Evolutionary conservation across 2,113 vertebrate genomes (phyloP), one percentile per base, ranked within the genome.

Genomic region (Psittacus erithacus): DNA sequence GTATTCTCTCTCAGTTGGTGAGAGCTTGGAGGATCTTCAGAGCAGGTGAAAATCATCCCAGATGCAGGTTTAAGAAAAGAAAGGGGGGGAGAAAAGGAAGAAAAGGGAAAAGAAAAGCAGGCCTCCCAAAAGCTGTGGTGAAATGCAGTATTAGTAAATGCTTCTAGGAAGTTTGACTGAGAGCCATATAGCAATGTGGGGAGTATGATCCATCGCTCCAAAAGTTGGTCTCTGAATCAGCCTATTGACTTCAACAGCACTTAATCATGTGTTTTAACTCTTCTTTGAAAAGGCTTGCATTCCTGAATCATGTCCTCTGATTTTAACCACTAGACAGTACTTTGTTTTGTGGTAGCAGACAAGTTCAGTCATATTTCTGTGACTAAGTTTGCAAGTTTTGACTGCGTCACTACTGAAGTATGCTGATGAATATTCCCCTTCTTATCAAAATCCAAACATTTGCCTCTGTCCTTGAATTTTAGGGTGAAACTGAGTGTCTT

Each of bases 291-390:
- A 96, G 92, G 52, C 92, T 93, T 82, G 83, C 92, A 94, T 97
- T 96, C 92, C 88, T 97, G 96, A 96, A 94, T 95, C 95, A 89
- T 94, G 96, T 96, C 95, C 93, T 96, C 92, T 1, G 63, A 78
- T 91, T 96, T 94, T 94, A 97, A 96, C 95, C 96, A 91, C 96
- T 96, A 96, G 96, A 96, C 92, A 64, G 92, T 94, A 94, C 95
- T 96, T 97, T 94, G 92, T 96, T 97, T 50, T 93, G 91, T 89
- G 92, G 92, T 91, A 94, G 92, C 92, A 96, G 96, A 91, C 96
- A 96, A 96, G 95, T 75, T 91, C 95, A 96, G 88, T 97, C 96
- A 81, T 87, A 97, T 93, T 94, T 96, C 92, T 94, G 86, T 97
- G 95, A 97, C 95, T 96, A 95, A 96, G 74, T 87, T 92, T 94